Evolutionary conservation across 2,113 vertebrate genomes (phyloP).

Genomic region (Calonectris borealis): DNA sequence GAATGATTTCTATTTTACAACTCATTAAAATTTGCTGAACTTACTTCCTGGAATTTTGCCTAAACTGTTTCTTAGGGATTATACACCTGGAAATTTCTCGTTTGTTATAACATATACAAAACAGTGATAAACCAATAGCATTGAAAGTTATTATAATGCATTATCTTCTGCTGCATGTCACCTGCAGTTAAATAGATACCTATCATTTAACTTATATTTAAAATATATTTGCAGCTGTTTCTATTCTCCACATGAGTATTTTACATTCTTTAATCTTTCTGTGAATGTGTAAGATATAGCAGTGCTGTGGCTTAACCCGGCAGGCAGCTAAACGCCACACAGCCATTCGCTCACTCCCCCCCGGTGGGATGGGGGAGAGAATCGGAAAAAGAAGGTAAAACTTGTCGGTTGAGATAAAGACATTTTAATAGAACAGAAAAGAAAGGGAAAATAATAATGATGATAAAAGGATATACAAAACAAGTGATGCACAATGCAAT

Average conservation of each 20-base stretch:
- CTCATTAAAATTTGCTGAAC: conserved; percentile 23
- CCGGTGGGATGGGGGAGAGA: not conserved
- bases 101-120: not conserved
- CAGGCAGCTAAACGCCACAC: not conserved
- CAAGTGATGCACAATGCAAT: no score
- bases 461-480: not conserved
- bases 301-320: not conserved
- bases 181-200: conserved; percentile 4
- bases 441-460: not conserved
- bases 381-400: not conserved
- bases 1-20: conserved; percentile 19
- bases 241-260: not conserved
- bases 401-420: not conserved
- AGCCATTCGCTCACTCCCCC: not conserved
- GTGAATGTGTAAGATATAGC: not conserved
- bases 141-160: not conserved
- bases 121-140: not conserved
- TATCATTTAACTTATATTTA: conserved; percentile 22
- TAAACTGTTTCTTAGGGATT: not conserved
- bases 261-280: not conserved
- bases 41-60: not conserved
- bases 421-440: not conserved
- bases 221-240: not conserved
- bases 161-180: not conserved
- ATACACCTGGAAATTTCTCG: not conserved